These are phyloP conservation scores for Myanophis thanlyinensis DNA, from an alignment of 2,113 vertebrate species.

Conservation along the genomic window DNA sequence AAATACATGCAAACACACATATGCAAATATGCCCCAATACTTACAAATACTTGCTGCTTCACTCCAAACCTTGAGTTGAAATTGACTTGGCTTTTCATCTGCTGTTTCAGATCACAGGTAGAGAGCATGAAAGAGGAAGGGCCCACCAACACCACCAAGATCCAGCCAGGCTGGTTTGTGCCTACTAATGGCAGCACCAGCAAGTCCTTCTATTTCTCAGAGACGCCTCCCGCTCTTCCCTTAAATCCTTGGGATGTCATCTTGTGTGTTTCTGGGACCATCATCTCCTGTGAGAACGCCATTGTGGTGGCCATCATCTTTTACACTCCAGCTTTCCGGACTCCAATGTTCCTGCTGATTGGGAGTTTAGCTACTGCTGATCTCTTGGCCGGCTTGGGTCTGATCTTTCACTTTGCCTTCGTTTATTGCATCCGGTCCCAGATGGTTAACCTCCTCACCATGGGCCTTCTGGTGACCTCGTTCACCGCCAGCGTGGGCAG, in stretches of 20 bases:
- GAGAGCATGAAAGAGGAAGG: conserved; percentile 53
- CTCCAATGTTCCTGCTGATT: conserved; percentile 89
- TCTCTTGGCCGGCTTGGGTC: conserved; percentile 84
- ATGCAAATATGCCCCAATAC: background rate
- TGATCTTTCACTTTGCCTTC: conserved; percentile 87
- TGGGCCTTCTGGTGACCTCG: conserved; percentile 84
- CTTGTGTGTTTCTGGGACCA: conserved; percentile 86
- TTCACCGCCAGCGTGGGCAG: conserved; percentile 89
- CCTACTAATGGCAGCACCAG: conserved; percentile 40
- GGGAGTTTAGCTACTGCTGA: conserved; percentile 88
- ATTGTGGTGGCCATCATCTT: conserved; percentile 86
- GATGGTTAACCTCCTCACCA: conserved; percentile 78
- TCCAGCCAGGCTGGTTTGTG: conserved; percentile 52
- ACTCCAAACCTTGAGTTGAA: background rate
- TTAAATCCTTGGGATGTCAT: conserved; percentile 85
- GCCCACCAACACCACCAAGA: conserved; percentile 37
- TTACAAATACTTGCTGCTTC: background rate
- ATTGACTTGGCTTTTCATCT: background rate
- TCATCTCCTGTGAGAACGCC: conserved; percentile 89
- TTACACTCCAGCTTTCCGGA: conserved; percentile 80
- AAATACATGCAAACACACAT: background rate
- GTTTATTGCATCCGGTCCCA: conserved; percentile 77
- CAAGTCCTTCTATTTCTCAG: conserved; percentile 62
- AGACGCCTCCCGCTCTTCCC: conserved; percentile 56
- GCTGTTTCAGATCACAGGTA: background rate